These are phyloP conservation scores for Oryctes rhinoceros DNA, from an alignment of 1,140 invertebrate species.

Conservation along the genomic window DNA sequence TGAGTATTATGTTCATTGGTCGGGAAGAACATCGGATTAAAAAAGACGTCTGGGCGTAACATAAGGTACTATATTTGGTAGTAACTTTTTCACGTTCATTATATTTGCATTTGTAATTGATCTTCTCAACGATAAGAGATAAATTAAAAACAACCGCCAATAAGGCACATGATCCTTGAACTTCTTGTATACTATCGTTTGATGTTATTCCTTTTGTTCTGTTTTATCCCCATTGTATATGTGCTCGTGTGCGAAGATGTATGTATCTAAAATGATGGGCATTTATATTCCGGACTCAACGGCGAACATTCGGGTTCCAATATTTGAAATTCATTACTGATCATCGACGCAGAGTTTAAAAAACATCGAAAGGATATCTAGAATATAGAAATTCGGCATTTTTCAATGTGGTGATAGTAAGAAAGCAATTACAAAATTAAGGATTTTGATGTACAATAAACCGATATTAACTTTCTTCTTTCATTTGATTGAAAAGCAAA, in stretches of 20 bases:
- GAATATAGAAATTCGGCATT: no score
- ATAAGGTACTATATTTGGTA: constrained; percentile 13
- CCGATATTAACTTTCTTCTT: no score
- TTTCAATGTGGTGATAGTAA: no score
- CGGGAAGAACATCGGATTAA: background rate
- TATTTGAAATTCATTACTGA: constrained; percentile 19
- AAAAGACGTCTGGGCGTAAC: constrained; percentile 23
- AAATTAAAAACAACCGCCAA: constrained; percentile 36
- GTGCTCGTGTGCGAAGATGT: background rate
- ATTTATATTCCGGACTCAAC: constrained; percentile 11
- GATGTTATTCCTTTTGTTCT: background rate
- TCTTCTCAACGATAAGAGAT: constrained; percentile 11
- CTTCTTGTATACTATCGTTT: constrained; percentile 3
- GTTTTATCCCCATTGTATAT: background rate
- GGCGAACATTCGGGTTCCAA: background rate
- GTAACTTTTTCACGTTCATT: constrained; percentile 14
- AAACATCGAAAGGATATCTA: background rate
- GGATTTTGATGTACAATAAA: no score
- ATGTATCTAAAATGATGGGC: background rate
- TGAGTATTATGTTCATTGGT: constrained; percentile 1
- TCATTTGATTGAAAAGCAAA: no score
- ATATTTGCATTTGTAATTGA: constrained; percentile 36
- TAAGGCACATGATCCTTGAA: constrained; percentile 18
- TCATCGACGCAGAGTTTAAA: background rate
- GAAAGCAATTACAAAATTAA: background rate